Base-by-base conservation (phyloP, 1,140 invertebrate genomes). In the Ectropis grisescens region DNA sequence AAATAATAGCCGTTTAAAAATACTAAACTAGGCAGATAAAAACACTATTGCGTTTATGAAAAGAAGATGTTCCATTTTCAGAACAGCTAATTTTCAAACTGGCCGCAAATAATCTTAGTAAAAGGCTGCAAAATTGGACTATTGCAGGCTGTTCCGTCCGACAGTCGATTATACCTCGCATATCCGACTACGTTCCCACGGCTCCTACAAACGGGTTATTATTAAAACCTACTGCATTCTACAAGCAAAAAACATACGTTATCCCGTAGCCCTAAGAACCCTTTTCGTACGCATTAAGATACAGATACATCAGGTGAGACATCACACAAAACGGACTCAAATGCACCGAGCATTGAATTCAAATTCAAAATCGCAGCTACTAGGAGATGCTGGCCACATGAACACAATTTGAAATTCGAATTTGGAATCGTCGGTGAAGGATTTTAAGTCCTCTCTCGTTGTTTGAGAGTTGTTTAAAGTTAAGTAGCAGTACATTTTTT, bases 61-160 rank as follows among this genome's bases (percentile, higher is more conserved):
- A 19, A 19, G 3, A 19, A 19, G 8, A 8, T 4, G 16, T 19
- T 19, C 9, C 2, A 22, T 23, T 23, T 19, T 38, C 47, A 66
- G 65, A 61, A 54, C 26, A 50, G 53, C 66, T 66, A 40, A 54
- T 58, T 55, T 47, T 54, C 31, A 54, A 51, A 38, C 50, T 29
- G 28, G 50, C 48, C 47, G 46, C 52, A 60, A 65, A 65, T 60
- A 69, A 72, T 67, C 69, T 72, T 72, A 75, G 75, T 76, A 76
- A 80, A 75, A 80, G 69, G 61, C 71, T 72, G 64, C 65, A 65
- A 71, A 80, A 80, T 80, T 80, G 64, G 75, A 75, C 71, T 76
- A 75, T 76, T 75, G 71, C 71, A 74, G 65, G 50, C 45, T 62
- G 67, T 70, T 71, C 69, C 67, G 69, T 71, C 69, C 67, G 69